Evolutionary conservation across 2,888 invertebrate species (phyloP).

Genomic region (Amphipoea oculea): DNA sequence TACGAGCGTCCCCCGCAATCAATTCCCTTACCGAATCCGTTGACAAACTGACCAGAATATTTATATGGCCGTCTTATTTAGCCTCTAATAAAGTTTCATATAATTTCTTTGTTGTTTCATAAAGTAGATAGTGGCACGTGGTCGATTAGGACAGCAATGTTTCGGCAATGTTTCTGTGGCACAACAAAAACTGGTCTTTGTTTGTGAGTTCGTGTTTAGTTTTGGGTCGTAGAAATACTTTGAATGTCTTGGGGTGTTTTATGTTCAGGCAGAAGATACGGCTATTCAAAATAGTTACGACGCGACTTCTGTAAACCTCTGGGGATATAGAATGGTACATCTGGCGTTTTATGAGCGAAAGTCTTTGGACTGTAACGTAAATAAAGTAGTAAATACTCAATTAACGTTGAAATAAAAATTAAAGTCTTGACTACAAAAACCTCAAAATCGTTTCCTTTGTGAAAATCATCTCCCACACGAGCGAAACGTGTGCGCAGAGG

Average conservation of each 20-base stretch:
- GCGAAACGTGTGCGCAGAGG: not conserved
- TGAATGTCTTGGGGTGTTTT: not conserved
- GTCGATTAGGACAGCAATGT: slow-evolving; percentile 7
- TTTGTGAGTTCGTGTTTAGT: not conserved
- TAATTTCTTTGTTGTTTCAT: slow-evolving; percentile 52
- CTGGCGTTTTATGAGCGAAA: not conserved
- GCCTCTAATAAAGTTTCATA: slow-evolving; percentile 45
- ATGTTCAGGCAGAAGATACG: not conserved
- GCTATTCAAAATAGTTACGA: not conserved
- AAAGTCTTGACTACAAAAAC: not conserved
- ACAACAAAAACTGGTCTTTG: not conserved
- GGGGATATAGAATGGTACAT: not conserved
- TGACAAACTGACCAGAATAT: slow-evolving; percentile 61
- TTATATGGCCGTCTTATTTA: slow-evolving; percentile 49
- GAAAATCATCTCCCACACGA: not conserved
- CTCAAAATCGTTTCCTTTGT: no score
- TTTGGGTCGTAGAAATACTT: not conserved
- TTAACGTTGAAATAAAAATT: not conserved
- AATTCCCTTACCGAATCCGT: slow-evolving; percentile 53
- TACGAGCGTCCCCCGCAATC: slow-evolving; percentile 55
- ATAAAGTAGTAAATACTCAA: not conserved
- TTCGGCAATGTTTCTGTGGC: slow-evolving; percentile 4
- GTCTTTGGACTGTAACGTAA: not conserved
- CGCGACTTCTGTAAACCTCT: not conserved
- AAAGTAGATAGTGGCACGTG: slow-evolving; percentile 31